Base-by-base conservation (phyloP, 92 coral and sea anemone species). In the Paramuricea clavata region DNA sequence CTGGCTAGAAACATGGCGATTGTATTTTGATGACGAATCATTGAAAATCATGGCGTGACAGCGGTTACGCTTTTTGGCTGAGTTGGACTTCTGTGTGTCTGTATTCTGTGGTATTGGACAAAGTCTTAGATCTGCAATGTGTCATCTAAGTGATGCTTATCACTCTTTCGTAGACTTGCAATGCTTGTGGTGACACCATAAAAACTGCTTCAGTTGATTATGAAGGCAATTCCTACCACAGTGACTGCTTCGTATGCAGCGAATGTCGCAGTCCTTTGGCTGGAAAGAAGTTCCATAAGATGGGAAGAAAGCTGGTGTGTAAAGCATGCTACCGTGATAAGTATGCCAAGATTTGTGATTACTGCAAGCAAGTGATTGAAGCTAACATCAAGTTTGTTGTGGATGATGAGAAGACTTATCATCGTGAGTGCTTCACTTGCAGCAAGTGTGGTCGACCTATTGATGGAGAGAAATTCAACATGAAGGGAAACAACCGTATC, bases 301-400 rank as follows among this genome's bases (percentile, higher is more conserved):
- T 94, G 62, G 98, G 92, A 54, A 95, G 96, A 42, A 81, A 87
- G 60, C 90, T 89, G 35, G 93, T 95, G 70, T 95, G 98, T 50
- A 95, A 95, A 68, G 87, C 89, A 30, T 95, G 98, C 92, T 95
- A 95, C 89, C 94, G 98, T 42, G 91, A 83, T 31, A 92, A 89
- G 78, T 93, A 87, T 52, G 98, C 98, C 68, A 95, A 94, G 86
- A 87, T 89, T 36, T 95, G 98, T 81, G 97, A 92, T 25, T 69
- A 80, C 17, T 95, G 98, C 74, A 81, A 86, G 54, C 71, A 94
- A 39, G 89, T 94, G 62, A 95, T 95, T 36, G 98, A 95, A 76
- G 98, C 98, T 34, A 95, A 93, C 77, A 94, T 95, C 92, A 95
- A 95, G 92, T 95, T 95, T 86, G 98, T 95, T 44, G 96, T 97